A percentile compares a stretch with the other conserved stretches of the same genome.
These are phyloP conservation scores for Harpalus rubripes DNA, from an alignment of 2,888 invertebrate genomes.

Conservation along the genomic window DNA sequence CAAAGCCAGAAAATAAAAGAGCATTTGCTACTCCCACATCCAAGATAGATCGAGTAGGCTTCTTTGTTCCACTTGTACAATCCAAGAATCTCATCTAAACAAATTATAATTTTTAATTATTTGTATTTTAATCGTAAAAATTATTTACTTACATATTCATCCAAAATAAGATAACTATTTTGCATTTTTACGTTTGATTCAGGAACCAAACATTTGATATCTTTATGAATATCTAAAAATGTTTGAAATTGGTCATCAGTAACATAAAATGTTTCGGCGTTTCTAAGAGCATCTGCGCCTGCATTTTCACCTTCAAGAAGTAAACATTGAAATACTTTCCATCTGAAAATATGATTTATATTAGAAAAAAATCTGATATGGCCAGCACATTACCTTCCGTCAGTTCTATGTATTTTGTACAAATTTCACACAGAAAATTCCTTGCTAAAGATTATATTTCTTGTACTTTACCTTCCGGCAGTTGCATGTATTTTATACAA, in stretches of 20 bases:
- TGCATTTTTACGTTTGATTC: constrained; percentile 79
- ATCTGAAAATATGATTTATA: constrained; percentile 70
- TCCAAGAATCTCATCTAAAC: constrained; percentile 79
- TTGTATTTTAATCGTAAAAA: constrained; percentile 2
- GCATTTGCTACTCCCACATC: constrained; percentile 78
- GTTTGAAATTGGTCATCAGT: constrained; percentile 75
- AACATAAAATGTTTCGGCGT: constrained; percentile 77
- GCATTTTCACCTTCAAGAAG: constrained; percentile 78
- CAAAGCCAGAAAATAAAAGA: constrained; percentile 77
- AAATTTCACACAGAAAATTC: no score
- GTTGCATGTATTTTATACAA: no score
- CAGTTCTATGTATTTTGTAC: no score
- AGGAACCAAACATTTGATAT: constrained; percentile 76
- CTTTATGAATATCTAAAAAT: constrained; percentile 77
- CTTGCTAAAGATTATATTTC: no score
- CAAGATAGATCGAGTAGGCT: constrained; percentile 77
- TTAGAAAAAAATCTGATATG: no score
- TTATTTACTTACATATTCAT: constrained; percentile 76
- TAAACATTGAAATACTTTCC: constrained; percentile 79
- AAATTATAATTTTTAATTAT: neutral
- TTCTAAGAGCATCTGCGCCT: constrained; percentile 76
- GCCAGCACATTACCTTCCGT: no score
- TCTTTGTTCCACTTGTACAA: constrained; percentile 76
- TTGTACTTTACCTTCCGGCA: no score
- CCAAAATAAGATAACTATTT: constrained; percentile 79